These are phyloP conservation scores for Phengaris alcon DNA, from an alignment of 2,888 invertebrate genomes.

Conservation along the genomic window DNA sequence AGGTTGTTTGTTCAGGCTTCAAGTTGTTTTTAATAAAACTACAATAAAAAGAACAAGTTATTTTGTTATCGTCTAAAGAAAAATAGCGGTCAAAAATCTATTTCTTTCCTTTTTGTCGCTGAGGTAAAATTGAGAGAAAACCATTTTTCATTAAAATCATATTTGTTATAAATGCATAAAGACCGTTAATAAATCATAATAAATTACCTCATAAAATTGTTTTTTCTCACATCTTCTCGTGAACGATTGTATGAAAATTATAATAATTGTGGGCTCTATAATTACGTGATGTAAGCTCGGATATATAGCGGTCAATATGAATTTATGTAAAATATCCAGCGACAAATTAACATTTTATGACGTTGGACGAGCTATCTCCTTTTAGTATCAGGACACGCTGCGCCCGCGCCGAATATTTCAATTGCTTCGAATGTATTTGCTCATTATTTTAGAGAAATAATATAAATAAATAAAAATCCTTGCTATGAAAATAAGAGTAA, in stretches of 20 bases:
- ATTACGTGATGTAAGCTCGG: conserved; percentile 73
- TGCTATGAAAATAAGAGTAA: too few relatives aligned
- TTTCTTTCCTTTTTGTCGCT: background rate
- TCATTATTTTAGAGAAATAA: background rate
- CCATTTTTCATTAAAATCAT: background rate
- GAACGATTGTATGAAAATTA: conserved; percentile 76
- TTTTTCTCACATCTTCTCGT: conserved; percentile 76
- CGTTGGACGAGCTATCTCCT: conserved; percentile 67
- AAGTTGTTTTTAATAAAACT: too few relatives aligned
- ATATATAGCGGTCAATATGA: conserved; percentile 71
- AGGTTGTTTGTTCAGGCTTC: too few relatives aligned
- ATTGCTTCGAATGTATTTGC: conserved; percentile 26
- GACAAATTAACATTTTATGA: conserved; percentile 78
- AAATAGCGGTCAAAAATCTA: too few relatives aligned
- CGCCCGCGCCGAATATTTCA: background rate
- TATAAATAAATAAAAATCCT: background rate
- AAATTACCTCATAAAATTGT: conserved; percentile 66
- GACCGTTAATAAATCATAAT: conserved; percentile 64
- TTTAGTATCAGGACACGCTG: conserved; percentile 48
- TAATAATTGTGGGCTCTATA: conserved; percentile 74
- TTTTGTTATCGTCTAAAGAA: too few relatives aligned
- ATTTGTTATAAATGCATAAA: conserved; percentile 52
- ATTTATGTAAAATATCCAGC: conserved; percentile 76
- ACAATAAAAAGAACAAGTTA: too few relatives aligned
- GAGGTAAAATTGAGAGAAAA: background rate